Base-by-base conservation (phyloP, 2,113 vertebrate species). In the Calidris pygmaea region DNA sequence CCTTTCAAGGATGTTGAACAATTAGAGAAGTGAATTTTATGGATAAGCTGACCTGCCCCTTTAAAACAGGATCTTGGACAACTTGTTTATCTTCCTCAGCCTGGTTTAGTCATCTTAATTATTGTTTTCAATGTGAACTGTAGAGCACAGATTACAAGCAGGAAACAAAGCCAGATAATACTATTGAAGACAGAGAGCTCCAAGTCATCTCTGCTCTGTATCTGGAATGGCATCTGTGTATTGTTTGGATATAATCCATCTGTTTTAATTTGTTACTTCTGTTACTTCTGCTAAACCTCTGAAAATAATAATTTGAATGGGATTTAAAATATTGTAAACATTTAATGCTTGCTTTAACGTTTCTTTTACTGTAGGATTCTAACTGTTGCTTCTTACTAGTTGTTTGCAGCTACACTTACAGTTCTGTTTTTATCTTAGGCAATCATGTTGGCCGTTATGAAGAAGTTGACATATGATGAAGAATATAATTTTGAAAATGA, bases 401-500 rank as follows among this genome's bases (percentile, higher is more conserved):
- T 93, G 34, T 52, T 37, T 91, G 56, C 43, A 75, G 76, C 39
- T 83, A 0, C 9, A 6, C 87, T 96, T 74, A 90, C 19, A 56
- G 26, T 92, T 92, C 26, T 93, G 41, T 87, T 84, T 91, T 89
- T 84, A 9, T 93, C 84, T 27, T 97, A 99, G 99, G 99, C 99
- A 58, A 97, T 99, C 97, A 99, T 99, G 99, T 98, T 99, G 85
- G 99, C 99, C 9, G 98, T 99, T 93, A 99, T 99, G 98, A 99
- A 99, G 98, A 99, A 99, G 89, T 97, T 99, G 94, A 99, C 99
- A 2, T 99, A 99, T 4, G 99, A 99, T 93, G 99, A 99, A 91
- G 99, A 99, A 96, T 99, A 99, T 98, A 99, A 99, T 96, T 99
- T 99, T 98, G 99, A 99, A 95, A 99, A 99, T 84, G 99, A 99